Evolutionary conservation across 2,797 vertebrate species (phyloP).

Genomic region (Eurystomus glaucurus): DNA sequence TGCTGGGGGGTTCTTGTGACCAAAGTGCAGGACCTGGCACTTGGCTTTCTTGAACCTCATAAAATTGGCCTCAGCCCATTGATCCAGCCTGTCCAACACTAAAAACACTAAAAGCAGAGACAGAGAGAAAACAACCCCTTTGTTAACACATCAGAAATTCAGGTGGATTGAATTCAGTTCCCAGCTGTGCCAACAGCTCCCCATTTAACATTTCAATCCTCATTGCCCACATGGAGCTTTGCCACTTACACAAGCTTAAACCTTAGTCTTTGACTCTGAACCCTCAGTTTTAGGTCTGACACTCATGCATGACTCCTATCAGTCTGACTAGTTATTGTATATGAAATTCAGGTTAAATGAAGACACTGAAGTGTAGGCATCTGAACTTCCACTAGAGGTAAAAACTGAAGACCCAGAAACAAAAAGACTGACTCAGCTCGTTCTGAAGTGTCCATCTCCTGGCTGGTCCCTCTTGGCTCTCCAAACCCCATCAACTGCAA

Average conservation of each 20-base stretch:
- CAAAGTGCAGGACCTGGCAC: no score
- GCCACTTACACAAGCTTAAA: background rate
- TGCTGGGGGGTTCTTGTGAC: no score
- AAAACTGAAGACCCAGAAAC: background rate
- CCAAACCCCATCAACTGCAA: background rate
- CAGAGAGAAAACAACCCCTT: background rate
- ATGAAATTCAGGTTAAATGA: constrained; percentile 26
- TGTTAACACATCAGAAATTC: background rate
- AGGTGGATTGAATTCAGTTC: background rate
- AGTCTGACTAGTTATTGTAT: background rate
- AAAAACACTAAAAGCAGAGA: background rate
- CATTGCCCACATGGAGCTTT: background rate
- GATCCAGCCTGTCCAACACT: background rate
- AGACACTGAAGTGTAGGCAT: background rate
- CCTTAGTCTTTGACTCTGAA: background rate
- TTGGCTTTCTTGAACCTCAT: no score
- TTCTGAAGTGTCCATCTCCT: background rate
- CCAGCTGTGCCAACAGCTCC: background rate
- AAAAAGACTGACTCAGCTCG: background rate
- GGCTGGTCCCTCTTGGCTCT: background rate
- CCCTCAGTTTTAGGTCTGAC: background rate
- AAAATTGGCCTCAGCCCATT: no score
- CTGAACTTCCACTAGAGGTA: background rate
- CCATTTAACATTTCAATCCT: background rate
- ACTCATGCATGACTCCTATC: background rate